A percentile compares a stretch with the other conserved stretches of the same genome.
Conservation (phyloP, 2,113 vertebrate species). For the Cettia cetti region DNA sequence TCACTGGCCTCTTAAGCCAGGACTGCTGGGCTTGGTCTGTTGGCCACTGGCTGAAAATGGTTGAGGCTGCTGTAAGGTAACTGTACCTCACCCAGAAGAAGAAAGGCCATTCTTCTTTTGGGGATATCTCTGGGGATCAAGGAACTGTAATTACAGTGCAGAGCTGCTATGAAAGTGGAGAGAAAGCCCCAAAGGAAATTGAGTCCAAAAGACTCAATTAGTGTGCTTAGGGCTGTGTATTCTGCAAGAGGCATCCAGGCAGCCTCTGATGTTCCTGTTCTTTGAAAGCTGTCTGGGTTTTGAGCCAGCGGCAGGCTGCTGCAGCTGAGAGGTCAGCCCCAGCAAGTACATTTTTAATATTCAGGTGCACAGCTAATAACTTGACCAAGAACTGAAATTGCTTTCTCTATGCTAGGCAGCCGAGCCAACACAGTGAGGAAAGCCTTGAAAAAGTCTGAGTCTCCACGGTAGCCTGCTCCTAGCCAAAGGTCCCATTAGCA, state of each 20-base stretch:
- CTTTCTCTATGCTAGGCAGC: not conserved
- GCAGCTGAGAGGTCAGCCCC: not conserved
- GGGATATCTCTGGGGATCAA: not conserved
- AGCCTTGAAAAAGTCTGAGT: not conserved
- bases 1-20: not conserved
- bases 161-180: not conserved
- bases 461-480: not conserved
- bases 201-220: not conserved
- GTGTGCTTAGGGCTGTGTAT: not conserved
- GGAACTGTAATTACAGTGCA: not conserved
- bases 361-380: not conserved
- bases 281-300: not conserved
- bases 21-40: not conserved
- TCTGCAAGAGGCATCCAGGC: not conserved
- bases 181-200: not conserved
- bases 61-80: not conserved
- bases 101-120: conserved; percentile 2
- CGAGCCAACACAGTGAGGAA: not conserved
- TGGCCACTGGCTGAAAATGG: not conserved
- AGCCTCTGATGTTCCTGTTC: not conserved
- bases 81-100: not conserved
- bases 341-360: not conserved
- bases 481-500: not conserved
- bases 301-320: rapidly evolving
- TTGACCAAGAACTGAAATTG: not conserved